These are phyloP conservation scores for Pseudanteris insignis DNA, from an alignment of 2,888 invertebrate species.

Conservation along the genomic window DNA sequence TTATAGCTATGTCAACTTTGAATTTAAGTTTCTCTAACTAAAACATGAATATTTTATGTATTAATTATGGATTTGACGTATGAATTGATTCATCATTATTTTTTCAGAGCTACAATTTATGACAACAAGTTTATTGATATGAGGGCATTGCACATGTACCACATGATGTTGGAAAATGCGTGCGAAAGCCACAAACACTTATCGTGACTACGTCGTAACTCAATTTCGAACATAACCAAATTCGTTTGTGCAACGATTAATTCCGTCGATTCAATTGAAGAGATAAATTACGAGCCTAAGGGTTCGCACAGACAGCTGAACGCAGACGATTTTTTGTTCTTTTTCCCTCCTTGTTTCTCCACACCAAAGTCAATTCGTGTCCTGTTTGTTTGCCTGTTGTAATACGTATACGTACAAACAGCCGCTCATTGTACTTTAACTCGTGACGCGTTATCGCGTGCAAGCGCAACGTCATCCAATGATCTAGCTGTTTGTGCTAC, in stretches of 20 bases:
- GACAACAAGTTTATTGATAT: too few species aligned
- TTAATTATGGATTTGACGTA: too few species aligned
- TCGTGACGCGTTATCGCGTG: slow-evolving; percentile 44
- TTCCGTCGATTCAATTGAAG: slow-evolving; percentile 60
- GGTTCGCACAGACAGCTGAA: slow-evolving; percentile 58
- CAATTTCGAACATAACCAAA: slow-evolving; percentile 33
- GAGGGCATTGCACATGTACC: slow-evolving; percentile 3
- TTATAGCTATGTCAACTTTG: too few species aligned
- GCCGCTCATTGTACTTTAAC: slow-evolving; percentile 43
- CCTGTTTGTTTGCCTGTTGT: too few species aligned
- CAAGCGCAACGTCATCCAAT: slow-evolving; percentile 43
- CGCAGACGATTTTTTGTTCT: slow-evolving; percentile 45
- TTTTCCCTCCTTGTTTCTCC: slow-evolving; percentile 13
- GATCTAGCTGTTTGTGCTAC: slow-evolving; percentile 36
- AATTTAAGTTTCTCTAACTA: too few species aligned
- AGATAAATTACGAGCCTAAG: slow-evolving; percentile 54
- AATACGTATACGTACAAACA: slow-evolving; percentile 24
- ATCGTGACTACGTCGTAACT: slow-evolving; percentile 25
- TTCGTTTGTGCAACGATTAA: slow-evolving; percentile 34
- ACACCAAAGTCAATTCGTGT: too few species aligned
- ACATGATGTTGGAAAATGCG: slow-evolving; percentile 5
- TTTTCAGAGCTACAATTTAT: too few species aligned
- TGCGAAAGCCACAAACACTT: too few species aligned
- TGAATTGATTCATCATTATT: too few species aligned
- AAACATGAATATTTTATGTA: too few species aligned